Evolutionary conservation across 2,888 invertebrate species (phyloP).

Genomic region (Stratiomys singularior): DNA sequence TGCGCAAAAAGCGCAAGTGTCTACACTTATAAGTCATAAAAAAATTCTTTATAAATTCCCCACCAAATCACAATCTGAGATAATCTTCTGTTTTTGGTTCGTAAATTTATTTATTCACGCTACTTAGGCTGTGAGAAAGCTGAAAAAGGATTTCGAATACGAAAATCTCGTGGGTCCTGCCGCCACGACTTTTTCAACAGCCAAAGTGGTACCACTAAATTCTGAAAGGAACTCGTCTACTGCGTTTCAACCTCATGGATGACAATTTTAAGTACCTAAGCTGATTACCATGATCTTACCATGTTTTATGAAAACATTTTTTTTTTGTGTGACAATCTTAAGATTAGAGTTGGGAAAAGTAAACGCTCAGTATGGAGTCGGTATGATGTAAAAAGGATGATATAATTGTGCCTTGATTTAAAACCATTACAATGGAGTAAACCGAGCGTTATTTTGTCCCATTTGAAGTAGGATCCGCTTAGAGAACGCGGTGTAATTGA

Average conservation of each 20-base stretch:
- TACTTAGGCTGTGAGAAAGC: too few species aligned
- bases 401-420: constrained; percentile 32
- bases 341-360: constrained; percentile 19
- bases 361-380: constrained; percentile 31
- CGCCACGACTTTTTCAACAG: too few species aligned
- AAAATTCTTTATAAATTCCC: too few species aligned
- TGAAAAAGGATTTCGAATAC: too few species aligned
- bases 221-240: too few species aligned
- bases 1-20: too few species aligned
- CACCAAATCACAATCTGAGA: too few species aligned
- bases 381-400: constrained; percentile 34
- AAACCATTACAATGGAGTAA: constrained; percentile 45
- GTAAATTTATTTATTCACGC: too few species aligned
- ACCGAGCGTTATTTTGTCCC: constrained; percentile 47
- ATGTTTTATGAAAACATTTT: constrained; percentile 43
- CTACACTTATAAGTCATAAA: too few species aligned
- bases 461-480: constrained; percentile 36
- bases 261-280: constrained; percentile 27
- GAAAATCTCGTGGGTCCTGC: too few species aligned
- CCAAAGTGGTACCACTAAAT: too few species aligned
- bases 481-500: constrained; percentile 31
- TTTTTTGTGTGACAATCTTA: constrained; percentile 39
- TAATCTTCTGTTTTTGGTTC: too few species aligned
- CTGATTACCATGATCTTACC: constrained; percentile 43
- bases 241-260: constrained; percentile 3